phyloP scores from a whole-genome alignment of 2,113 vertebrate species.

The Monopterus albus region DNA sequence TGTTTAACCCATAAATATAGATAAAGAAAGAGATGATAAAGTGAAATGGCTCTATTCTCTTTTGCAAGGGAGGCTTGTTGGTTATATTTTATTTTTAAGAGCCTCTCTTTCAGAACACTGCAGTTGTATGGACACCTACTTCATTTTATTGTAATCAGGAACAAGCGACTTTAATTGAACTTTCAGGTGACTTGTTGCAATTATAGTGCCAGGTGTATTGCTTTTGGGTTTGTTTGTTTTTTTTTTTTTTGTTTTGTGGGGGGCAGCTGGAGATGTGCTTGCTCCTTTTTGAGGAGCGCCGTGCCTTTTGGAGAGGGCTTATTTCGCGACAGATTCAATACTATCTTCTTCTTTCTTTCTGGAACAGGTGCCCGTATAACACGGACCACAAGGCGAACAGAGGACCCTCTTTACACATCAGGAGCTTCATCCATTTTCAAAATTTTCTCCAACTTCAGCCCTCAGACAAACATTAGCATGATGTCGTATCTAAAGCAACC shows the following conservation, averaged over 20 bases:
- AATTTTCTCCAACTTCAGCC: conserved; percentile 85
- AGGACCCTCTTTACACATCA: conserved; percentile 62
- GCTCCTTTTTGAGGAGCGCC: conserved; percentile 78
- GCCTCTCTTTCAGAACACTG: background rate
- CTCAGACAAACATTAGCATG: conserved; percentile 96
- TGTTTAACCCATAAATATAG: background rate
- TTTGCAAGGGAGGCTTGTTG: background rate
- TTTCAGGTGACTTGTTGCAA: conserved; percentile 79
- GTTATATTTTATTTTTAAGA: background rate
- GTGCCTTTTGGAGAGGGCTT: conserved; percentile 61
- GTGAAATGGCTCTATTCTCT: background rate
- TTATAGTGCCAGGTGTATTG: conserved; percentile 72
- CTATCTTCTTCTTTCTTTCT: conserved; percentile 28
- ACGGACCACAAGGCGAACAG: conserved; percentile 40
- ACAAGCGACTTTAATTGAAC: background rate
- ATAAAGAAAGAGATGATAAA: background rate
- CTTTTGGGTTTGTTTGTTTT: no score
- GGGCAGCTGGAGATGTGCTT: conserved; percentile 78
- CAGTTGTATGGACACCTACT: background rate
- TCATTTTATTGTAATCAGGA: background rate
- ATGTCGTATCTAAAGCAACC: conserved; percentile 99
- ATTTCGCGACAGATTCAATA: conserved; percentile 57
- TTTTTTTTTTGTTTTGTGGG: no score
- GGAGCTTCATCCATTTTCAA: conserved; percentile 74
- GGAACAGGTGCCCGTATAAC: conserved; percentile 62